These are phyloP conservation scores for Lanistes nyassanus DNA, from an alignment of 1,140 invertebrate genomes.

Conservation along the genomic window DNA sequence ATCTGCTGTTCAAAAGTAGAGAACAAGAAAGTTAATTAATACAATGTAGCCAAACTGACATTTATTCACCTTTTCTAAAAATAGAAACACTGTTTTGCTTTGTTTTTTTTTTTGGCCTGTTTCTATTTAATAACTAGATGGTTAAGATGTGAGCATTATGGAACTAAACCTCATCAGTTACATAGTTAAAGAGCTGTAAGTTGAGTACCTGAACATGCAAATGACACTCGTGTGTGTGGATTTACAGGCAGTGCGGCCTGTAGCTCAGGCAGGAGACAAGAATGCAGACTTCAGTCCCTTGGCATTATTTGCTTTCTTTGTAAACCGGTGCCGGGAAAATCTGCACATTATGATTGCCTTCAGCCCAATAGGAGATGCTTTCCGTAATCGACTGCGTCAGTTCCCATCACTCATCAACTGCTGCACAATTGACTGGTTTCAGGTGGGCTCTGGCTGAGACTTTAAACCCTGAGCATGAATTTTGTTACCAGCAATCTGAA, in stretches of 20 bases:
- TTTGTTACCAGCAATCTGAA: not conserved
- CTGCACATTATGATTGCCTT: conserved; percentile 68
- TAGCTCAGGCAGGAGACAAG: conserved; percentile 60
- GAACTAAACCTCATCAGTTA: too few species aligned
- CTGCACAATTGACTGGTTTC: conserved; percentile 69
- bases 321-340: conserved; percentile 64
- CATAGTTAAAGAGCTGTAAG: too few species aligned
- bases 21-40: too few species aligned
- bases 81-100: too few species aligned
- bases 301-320: conserved; percentile 66
- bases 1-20: conserved; percentile 25
- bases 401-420: conserved; percentile 68
- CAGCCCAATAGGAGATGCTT: conserved; percentile 68
- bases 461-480: not conserved
- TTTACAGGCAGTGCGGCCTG: conserved; percentile 61
- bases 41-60: not conserved
- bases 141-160: too few species aligned
- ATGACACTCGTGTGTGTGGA: not conserved
- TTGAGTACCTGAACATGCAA: too few species aligned
- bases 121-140: not conserved
- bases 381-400: conserved; percentile 65
- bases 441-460: conserved; percentile 62
- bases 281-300: conserved; percentile 66
- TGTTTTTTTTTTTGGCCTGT: too few species aligned
- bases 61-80: too few species aligned